These are phyloP conservation scores for Dysdera silvatica DNA, from an alignment of 1,140 invertebrate genomes.

Conservation along the genomic window DNA sequence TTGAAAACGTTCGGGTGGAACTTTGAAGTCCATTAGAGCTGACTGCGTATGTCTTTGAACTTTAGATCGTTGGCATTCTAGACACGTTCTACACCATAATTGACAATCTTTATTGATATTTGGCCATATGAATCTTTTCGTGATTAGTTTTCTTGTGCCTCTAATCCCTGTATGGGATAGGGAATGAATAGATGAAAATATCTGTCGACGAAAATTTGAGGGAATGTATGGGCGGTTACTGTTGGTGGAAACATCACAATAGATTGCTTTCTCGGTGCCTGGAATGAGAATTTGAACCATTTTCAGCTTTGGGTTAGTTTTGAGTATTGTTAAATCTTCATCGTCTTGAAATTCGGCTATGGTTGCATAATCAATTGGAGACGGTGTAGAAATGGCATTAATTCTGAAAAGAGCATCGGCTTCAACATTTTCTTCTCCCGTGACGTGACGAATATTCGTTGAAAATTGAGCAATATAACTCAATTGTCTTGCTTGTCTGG, in stretches of 20 bases:
- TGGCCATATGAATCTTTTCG: slow-evolving; percentile 7
- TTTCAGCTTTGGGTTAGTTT: slow-evolving; percentile 1
- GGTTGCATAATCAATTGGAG: not conserved
- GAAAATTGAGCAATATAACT: slow-evolving; percentile 43
- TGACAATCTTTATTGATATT: slow-evolving; percentile 5
- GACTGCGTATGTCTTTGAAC: slow-evolving; percentile 16
- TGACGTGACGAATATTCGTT: slow-evolving; percentile 39
- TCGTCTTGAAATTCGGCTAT: not conserved
- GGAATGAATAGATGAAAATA: not conserved
- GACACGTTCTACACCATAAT: slow-evolving; percentile 1
- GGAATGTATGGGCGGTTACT: not conserved
- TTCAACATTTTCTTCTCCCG: slow-evolving; percentile 38
- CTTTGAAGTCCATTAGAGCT: slow-evolving; percentile 6
- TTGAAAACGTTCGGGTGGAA: not conserved
- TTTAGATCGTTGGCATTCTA: slow-evolving; percentile 19
- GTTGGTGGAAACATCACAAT: not conserved
- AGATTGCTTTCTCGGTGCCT: not conserved
- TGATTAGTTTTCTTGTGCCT: slow-evolving; percentile 6
- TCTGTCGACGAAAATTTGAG: not conserved
- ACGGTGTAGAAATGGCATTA: not conserved
- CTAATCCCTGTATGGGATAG: slow-evolving; percentile 8
- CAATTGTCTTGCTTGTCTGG: no score
- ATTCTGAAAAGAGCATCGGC: slow-evolving; percentile 28
- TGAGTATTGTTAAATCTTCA: not conserved
- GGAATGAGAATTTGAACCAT: slow-evolving; percentile 1